Percentiles rank a stretch among this genome's conserved stretches.
These are phyloP conservation scores for Andricus quercusramuli DNA, from an alignment of 2,888 invertebrate species.

Conservation along the genomic window DNA sequence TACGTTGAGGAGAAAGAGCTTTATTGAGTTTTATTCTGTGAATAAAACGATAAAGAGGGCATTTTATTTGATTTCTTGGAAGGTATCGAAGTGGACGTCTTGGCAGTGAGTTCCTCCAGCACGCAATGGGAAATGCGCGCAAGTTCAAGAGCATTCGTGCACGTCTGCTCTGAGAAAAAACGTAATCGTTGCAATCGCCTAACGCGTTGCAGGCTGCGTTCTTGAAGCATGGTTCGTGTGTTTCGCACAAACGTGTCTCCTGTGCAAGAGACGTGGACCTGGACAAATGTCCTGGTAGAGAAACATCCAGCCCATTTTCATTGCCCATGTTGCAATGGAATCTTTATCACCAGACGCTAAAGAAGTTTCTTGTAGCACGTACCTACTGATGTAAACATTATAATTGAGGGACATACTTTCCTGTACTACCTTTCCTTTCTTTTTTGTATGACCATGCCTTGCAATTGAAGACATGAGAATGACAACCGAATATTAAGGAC, in stretches of 20 bases:
- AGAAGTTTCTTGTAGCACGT: slow-evolving; percentile 16
- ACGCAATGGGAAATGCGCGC: slow-evolving; percentile 23
- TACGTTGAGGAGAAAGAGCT: background rate
- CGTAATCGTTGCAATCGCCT: slow-evolving; percentile 56
- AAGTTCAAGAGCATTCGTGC: slow-evolving; percentile 40
- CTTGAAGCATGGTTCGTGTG: slow-evolving; percentile 45
- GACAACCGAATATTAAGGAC: no score
- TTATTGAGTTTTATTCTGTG: background rate
- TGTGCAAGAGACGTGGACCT: slow-evolving; percentile 41
- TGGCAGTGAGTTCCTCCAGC: background rate
- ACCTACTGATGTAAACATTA: slow-evolving; percentile 27
- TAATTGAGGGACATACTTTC: slow-evolving; percentile 32
- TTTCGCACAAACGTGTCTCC: slow-evolving; percentile 53
- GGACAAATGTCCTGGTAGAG: slow-evolving; percentile 31
- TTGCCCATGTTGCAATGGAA: slow-evolving; percentile 18
- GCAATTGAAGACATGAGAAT: no score
- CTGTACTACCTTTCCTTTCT: slow-evolving; percentile 41
- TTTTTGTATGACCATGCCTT: background rate
- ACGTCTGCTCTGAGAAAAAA: slow-evolving; percentile 50
- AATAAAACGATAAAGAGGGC: background rate
- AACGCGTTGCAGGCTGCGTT: slow-evolving; percentile 53
- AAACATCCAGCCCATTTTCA: slow-evolving; percentile 31
- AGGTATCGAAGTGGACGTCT: slow-evolving; percentile 10
- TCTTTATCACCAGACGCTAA: slow-evolving; percentile 35
- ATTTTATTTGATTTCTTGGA: slow-evolving; percentile 19